Conservation (phyloP, 2,888 invertebrate genomes). For the Caenorhabditis sp. region DNA sequence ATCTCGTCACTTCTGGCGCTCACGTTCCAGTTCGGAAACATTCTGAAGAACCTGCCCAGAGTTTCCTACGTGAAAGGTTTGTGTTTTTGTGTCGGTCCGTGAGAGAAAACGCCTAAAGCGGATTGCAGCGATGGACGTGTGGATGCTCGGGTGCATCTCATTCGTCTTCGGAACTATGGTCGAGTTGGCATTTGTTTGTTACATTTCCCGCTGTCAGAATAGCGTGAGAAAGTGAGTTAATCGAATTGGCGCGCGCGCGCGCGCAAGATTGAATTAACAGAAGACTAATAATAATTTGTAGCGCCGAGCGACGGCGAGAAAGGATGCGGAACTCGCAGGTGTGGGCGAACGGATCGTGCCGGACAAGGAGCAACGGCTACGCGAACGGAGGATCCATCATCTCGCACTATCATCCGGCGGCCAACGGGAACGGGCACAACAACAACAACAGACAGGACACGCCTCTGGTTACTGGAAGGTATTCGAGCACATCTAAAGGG, state of each 20-base stretch:
- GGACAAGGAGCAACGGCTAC: constrained; percentile 58
- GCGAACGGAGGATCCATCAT: constrained; percentile 60
- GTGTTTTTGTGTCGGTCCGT: too few relatives aligned
- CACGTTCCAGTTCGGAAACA: constrained; percentile 79
- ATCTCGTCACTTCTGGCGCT: constrained; percentile 78
- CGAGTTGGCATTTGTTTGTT: constrained; percentile 79
- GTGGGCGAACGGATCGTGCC: constrained; percentile 65
- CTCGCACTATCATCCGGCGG: constrained; percentile 51
- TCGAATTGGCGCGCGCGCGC: neutral
- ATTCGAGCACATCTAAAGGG: too few relatives aligned
- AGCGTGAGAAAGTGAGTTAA: constrained; percentile 62
- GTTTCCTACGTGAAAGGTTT: constrained; percentile 77
- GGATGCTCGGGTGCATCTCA: constrained; percentile 78
- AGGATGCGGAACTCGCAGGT: constrained; percentile 60
- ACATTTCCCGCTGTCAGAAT: constrained; percentile 76
- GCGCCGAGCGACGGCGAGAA: constrained; percentile 64
- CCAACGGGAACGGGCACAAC: constrained; percentile 47
- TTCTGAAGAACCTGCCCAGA: constrained; percentile 78
- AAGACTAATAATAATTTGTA: too few relatives aligned
- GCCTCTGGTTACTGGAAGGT: constrained; percentile 50
- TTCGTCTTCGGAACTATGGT: constrained; percentile 79
- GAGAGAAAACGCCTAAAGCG: too few relatives aligned
- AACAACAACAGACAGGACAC: constrained; percentile 52
- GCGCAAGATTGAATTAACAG: too few relatives aligned
- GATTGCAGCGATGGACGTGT: constrained; percentile 79